Conservation (phyloP, 2,888 invertebrate species). For the Dromius quadrimaculatus region DNA sequence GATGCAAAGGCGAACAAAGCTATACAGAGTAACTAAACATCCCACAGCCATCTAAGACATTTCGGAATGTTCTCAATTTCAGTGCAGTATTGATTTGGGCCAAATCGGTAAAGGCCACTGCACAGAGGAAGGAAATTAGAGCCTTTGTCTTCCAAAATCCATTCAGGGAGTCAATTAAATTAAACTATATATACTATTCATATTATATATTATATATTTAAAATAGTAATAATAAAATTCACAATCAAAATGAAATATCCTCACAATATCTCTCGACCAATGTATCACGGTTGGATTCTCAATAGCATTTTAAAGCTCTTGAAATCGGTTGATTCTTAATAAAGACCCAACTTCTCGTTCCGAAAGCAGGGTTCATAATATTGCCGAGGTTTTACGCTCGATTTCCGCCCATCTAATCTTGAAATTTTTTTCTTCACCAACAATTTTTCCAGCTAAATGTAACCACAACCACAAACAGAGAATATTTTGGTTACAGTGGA, state of each 20-base stretch:
- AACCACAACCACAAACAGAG: slow-evolving; percentile 10
- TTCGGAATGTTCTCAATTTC: neutral
- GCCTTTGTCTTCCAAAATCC: too few relatives aligned
- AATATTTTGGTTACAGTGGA: slow-evolving; percentile 5
- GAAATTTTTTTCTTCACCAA: neutral
- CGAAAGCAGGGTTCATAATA: slow-evolving; percentile 13
- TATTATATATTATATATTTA: too few relatives aligned
- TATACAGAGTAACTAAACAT: neutral
- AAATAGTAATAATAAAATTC: too few relatives aligned
- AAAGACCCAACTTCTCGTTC: neutral
- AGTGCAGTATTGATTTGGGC: neutral
- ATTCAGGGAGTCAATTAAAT: too few relatives aligned
- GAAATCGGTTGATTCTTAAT: slow-evolving; percentile 1
- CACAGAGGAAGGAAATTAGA: too few relatives aligned
- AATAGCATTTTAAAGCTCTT: too few relatives aligned
- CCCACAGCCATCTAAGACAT: neutral
- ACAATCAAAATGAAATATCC: too few relatives aligned
- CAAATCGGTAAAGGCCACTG: neutral
- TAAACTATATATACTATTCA: too few relatives aligned
- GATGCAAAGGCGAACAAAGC: neutral
- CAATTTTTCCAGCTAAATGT: neutral
- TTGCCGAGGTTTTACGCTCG: slow-evolving; percentile 28
- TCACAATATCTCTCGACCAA: too few relatives aligned
- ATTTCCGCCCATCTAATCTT: slow-evolving; percentile 15
- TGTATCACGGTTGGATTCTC: too few relatives aligned